Evolutionary conservation across 35 echinoderm and acorn worm species (phyloP).

Genomic region (Ptychodera flava): DNA sequence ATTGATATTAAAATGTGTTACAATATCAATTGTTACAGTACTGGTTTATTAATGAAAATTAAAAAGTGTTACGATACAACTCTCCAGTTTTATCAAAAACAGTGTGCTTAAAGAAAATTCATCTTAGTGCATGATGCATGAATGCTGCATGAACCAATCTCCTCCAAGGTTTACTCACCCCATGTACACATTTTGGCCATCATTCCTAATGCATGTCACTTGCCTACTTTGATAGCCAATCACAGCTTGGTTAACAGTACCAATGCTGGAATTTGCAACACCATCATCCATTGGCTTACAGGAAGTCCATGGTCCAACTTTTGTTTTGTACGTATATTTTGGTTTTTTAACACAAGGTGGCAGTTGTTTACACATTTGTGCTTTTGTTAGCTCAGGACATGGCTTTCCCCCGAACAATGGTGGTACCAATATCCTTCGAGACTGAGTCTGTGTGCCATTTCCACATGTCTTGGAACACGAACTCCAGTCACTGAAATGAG

Average conservation of each 20-base stretch:
- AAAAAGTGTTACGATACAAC: too few relatives aligned
- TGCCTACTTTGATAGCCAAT: slow-evolving; percentile 51
- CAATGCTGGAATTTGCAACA: slow-evolving; percentile 20
- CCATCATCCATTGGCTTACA: slow-evolving; percentile 26
- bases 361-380: slow-evolving; percentile 25
- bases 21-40: too few relatives aligned
- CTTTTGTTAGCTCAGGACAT: slow-evolving; percentile 69
- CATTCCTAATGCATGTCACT: slow-evolving; percentile 51
- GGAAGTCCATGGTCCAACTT: slow-evolving; percentile 55
- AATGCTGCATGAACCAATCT: too few relatives aligned
- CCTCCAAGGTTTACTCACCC: too few relatives aligned
- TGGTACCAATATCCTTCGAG: slow-evolving; percentile 51
- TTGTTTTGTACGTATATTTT: slow-evolving; percentile 41
- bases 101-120: too few relatives aligned
- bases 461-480: slow-evolving; percentile 77
- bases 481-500: slow-evolving; percentile 59
- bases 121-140: too few relatives aligned
- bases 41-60: too few relatives aligned
- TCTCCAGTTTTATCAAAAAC: too few relatives aligned
- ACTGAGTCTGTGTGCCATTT: slow-evolving; percentile 89
- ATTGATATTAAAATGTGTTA: too few relatives aligned
- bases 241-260: not conserved
- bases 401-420: slow-evolving; percentile 34
- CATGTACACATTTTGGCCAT: slow-evolving; percentile 57
- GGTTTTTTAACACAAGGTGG: slow-evolving; percentile 28